These are phyloP conservation scores for Ploceus nigricollis DNA, from an alignment of 2,113 vertebrate species.

Conservation along the genomic window DNA sequence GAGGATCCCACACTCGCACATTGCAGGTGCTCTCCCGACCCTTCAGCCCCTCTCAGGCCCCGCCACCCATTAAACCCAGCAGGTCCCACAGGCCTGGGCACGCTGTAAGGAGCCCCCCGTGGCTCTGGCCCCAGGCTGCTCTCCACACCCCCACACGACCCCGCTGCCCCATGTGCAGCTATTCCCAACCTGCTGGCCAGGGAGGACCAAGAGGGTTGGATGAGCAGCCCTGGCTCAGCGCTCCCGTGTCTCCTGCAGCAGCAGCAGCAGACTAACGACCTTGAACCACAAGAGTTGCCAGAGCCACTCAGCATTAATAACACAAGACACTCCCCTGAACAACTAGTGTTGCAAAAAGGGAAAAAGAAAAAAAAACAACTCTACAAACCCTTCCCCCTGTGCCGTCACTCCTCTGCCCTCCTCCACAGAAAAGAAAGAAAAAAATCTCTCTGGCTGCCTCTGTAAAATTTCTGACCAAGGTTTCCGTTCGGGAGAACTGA, in stretches of 20 bases:
- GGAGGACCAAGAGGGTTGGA: neutral
- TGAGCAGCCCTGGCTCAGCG: neutral
- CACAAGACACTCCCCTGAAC: conserved; percentile 42
- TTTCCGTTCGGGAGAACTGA: neutral
- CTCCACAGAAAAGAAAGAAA: neutral
- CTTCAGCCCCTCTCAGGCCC: neutral
- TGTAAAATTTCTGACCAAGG: neutral
- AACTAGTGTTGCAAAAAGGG: neutral
- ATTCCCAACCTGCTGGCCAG: conserved; percentile 20
- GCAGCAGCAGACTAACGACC: neutral
- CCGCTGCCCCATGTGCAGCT: neutral
- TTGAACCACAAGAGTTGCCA: neutral
- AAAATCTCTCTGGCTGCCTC: neutral
- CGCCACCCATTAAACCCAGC: neutral
- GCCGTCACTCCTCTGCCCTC: neutral
- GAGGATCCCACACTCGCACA: accelerated
- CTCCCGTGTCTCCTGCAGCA: neutral
- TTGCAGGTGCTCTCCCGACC: accelerated
- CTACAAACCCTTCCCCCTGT: neutral
- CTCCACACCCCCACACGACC: accelerated
- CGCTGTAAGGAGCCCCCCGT: neutral
- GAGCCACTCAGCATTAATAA: conserved; percentile 36
- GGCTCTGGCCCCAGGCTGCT: neutral
- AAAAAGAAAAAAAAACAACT: neutral
- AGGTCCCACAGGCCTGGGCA: accelerated